Evolutionary conservation across 2,113 vertebrate genomes (phyloP), one percentile per base, ranked within the genome.

Genomic region (Scophthalmus maximus): DNA sequence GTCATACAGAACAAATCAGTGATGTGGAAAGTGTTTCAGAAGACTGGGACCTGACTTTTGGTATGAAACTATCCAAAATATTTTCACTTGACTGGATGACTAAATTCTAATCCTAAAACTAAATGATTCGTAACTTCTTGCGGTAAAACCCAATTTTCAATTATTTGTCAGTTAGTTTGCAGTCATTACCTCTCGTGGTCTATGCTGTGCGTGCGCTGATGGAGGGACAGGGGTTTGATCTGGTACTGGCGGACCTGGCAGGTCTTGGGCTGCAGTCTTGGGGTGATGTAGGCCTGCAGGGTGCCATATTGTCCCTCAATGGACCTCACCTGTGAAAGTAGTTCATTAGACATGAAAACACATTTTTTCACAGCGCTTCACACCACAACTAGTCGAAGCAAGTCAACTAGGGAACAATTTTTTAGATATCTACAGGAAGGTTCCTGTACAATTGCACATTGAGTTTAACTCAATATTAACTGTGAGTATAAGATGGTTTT

Each of bases 271-370:
- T 98, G 96, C 85, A 99, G 94, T 85, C 97, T 95, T 22, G 97
- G 97, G 15, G 96, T 99, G 60, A 99, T 82, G 18, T 99, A 99
- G 0, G 96, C 96, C 86, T 97, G 97, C 55, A 99, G 94, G 6
- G 93, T 98, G 44, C 98, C 97, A 1, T 97, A 98, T 76, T 98
- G 98, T 29, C 98, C 98, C 93, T 99, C 98, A 6, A 99, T 99
- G 0, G 97, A 99, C 22, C 97, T 95, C 84, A 99, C 93, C 98
- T 99, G 56, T 1, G 10, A 23, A 18, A 40, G 44, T 0, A 53
- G 9, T 36, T 68, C 14, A 47, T 60, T 51, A 18, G 6, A 30
- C 8, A 70, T 42, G 4, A 69, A 42, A 75, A 9, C 32, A 8
- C 38, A 14, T 38, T 71, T 20, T 8, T 25, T 8, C 30, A 20